Conservation (phyloP, 2,113 vertebrate species). For the Pluvialis apricaria region DNA sequence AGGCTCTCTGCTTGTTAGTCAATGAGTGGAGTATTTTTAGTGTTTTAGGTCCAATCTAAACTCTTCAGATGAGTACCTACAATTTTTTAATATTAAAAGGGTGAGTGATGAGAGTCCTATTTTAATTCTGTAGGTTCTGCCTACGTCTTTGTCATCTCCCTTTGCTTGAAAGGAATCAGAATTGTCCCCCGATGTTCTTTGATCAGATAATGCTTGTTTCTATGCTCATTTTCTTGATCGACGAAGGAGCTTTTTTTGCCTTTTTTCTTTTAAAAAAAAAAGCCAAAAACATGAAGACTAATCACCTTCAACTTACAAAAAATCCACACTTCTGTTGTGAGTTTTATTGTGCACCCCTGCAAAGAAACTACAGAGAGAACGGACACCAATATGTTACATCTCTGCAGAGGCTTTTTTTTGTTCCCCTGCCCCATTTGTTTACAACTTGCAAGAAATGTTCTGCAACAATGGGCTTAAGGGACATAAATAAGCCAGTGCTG, state of each 20-base stretch:
- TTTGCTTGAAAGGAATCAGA: background rate
- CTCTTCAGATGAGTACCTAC: background rate
- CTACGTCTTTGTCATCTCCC: background rate
- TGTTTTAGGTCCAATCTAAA: background rate
- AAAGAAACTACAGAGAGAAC: background rate
- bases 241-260: background rate
- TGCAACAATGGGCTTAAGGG: background rate
- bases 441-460: background rate
- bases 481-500: background rate
- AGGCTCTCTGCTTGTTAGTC: background rate
- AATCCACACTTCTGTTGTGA: background rate
- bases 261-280: too few species aligned
- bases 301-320: background rate
- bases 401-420: background rate
- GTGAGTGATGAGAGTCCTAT: background rate
- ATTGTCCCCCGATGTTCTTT: background rate
- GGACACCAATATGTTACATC: background rate
- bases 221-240: background rate
- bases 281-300: background rate
- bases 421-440: background rate
- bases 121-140: background rate
- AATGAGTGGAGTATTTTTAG: conserved; percentile 19
- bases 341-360: background rate
- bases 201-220: background rate
- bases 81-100: background rate